Conservation (phyloP, 2,113 vertebrate species). For the Neoarius graeffei region DNA sequence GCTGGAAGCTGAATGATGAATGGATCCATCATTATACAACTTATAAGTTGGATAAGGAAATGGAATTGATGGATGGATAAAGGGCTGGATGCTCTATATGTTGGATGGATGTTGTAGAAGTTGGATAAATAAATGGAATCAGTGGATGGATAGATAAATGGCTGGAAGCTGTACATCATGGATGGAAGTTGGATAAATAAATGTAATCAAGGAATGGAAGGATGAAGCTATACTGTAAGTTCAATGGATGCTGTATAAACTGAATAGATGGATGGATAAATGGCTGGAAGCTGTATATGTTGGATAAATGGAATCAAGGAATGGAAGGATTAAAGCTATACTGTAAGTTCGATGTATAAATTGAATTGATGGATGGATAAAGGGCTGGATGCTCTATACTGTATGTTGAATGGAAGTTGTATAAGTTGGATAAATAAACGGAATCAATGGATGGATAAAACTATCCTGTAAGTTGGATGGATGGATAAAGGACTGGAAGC, state of each 20-base stretch:
- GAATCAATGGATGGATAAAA: background rate
- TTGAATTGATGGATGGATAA: background rate
- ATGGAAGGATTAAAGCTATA: background rate
- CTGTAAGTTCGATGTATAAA: no score
- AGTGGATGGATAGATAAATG: background rate
- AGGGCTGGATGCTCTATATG: background rate
- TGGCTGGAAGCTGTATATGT: background rate
- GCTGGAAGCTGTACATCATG: background rate
- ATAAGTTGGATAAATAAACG: background rate
- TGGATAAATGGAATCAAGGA: background rate
- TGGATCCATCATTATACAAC: no score
- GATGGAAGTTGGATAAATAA: background rate
- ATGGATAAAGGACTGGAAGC: no score
- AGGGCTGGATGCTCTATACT: background rate
- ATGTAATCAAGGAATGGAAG: background rate
- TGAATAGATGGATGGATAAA: background rate
- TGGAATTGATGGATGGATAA: background rate
- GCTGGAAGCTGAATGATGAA: background rate
- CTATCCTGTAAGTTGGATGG: background rate
- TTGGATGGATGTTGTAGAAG: background rate
- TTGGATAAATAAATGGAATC: background rate
- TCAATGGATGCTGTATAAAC: background rate
- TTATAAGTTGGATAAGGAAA: background rate
- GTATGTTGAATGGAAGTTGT: background rate
- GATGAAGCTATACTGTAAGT: background rate